phyloP scores from a whole-genome alignment of 37 sponge, comb jelly and placozoan species.

The Aphrocallistes beatrix region DNA sequence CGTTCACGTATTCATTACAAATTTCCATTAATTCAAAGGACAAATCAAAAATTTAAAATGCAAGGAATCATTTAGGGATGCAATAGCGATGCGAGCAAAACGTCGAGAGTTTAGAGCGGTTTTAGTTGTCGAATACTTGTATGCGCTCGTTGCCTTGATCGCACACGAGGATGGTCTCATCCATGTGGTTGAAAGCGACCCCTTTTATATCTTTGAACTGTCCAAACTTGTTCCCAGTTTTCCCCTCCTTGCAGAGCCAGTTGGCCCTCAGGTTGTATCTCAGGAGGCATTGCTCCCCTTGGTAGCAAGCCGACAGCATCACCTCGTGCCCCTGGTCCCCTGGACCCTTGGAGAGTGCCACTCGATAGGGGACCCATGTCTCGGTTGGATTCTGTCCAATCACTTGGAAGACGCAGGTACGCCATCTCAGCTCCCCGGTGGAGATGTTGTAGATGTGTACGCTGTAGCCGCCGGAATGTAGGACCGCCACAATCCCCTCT shows the following conservation, averaged over 20 bases:
- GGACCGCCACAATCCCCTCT: background rate
- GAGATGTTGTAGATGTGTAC: background rate
- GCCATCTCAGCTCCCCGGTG: background rate
- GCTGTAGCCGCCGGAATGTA: background rate
- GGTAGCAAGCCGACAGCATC: background rate
- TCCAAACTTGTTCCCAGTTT: constrained; percentile 6
- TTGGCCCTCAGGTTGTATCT: background rate
- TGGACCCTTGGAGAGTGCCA: background rate
- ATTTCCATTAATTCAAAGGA: too few relatives aligned
- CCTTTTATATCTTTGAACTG: background rate
- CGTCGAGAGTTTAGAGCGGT: background rate
- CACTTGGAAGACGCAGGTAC: background rate
- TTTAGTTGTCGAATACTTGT: constrained; percentile 1
- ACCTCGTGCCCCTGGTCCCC: background rate
- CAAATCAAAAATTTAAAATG: too few relatives aligned
- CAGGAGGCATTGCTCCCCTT: background rate
- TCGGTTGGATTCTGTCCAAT: background rate
- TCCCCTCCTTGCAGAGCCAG: background rate
- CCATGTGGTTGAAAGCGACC: background rate
- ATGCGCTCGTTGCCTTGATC: background rate
- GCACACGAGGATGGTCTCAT: background rate
- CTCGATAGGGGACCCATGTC: background rate
- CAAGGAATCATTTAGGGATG: too few relatives aligned
- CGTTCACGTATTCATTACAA: too few relatives aligned
- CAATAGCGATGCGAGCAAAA: too few relatives aligned